Conservation (phyloP, 2,797 vertebrate genomes). For the Micropoecilia bifurca region DNA sequence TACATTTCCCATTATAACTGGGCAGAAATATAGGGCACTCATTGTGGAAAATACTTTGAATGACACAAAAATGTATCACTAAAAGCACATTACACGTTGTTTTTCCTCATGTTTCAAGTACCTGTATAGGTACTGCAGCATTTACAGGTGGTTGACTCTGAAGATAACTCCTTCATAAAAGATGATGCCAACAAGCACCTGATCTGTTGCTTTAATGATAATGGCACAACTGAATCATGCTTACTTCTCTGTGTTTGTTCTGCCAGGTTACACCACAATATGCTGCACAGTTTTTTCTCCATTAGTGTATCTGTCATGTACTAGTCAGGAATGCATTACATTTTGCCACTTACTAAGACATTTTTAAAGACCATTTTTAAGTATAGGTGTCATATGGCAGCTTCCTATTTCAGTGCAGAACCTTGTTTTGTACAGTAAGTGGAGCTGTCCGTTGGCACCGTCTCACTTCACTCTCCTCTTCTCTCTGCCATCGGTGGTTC, state of each 20-base stretch:
- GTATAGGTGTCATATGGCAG: conserved; percentile 34
- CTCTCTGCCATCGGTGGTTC: conserved; percentile 74
- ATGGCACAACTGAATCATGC: neutral
- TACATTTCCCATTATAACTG: neutral
- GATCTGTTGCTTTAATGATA: neutral
- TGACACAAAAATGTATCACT: neutral
- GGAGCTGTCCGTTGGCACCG: conserved; percentile 65
- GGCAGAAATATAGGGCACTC: neutral
- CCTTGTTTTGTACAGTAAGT: conserved; percentile 69
- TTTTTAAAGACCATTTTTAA: conserved; percentile 18
- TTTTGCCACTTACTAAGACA: conserved; percentile 14
- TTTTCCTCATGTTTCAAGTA: neutral
- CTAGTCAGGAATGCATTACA: conserved; percentile 22
- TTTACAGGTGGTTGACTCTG: neutral
- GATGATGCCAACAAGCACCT: neutral
- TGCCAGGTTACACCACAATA: conserved; percentile 1
- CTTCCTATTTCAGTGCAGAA: conserved; percentile 48
- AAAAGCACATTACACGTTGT: neutral
- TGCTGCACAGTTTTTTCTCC: conserved; percentile 8
- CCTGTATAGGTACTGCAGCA: neutral
- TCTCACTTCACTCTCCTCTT: conserved; percentile 53
- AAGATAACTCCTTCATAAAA: neutral
- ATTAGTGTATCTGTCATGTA: conserved; percentile 12
- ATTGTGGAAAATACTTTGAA: neutral
- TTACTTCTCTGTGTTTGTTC: neutral